Evolutionary conservation across 1,140 invertebrate species (phyloP), one percentile per base, ranked within the genome.

Genomic region (Papilio glaucus): DNA sequence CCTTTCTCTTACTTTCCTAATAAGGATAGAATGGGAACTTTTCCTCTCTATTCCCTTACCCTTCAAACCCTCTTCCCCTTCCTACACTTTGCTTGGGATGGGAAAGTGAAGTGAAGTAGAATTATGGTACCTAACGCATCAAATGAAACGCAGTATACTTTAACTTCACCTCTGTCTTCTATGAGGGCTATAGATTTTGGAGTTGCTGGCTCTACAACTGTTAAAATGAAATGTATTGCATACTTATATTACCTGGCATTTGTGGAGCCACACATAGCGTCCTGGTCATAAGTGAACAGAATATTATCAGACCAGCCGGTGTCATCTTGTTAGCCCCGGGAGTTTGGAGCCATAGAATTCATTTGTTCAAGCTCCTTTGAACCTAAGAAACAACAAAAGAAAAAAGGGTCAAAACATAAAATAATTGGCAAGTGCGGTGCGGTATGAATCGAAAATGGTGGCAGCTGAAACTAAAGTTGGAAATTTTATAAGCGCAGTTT

Each of bases 221-320:
- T n/a, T n/a, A n/a, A n/a, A n/a, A n/a, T n/a, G 6, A 3, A 33
- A 3, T 33, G 6, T 3, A 33, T 33, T 33, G 29, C 6, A 33
- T 33, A 33, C 29, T n/a, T n/a, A 15, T 38, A 41, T 45, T 74
- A 90, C 88, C 86, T 85, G 84, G 81, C 82, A 91, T 84, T 71
- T 89, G 86, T 12, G 89, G 89, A 21, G 89, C 88, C 68, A 91
- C 88, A 68, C 88, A 88, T 82, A 89, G 72, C 71, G 89, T 86
- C 49, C 83, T 86, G 0, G 86, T 87, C 8, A 91, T 81, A 65
- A 89, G 72, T n/a, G 88, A 86, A 74, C 87, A 85, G 80, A 91
- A 87, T 77, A 90, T 78, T 70, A 91, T 75, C 38, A 90, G 63
- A 41, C 78, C 83, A 73, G 85, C 82, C 33, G 87, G 80, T 71